phyloP scores from a whole-genome alignment of 2,888 invertebrate species.

The Tipula vernalis region DNA sequence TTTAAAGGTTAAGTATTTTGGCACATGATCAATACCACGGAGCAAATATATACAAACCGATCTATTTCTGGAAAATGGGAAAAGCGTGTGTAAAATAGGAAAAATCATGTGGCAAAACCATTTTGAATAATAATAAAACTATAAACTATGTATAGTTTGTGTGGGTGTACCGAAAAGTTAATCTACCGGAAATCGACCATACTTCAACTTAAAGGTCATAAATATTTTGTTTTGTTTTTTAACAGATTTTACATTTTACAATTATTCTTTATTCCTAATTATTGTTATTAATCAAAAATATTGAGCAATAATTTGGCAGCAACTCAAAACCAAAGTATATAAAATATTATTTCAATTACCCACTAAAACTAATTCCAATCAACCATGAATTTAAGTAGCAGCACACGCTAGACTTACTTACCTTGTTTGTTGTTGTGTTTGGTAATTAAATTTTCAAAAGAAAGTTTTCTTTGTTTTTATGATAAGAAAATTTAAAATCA shows the following conservation, averaged over 20 bases:
- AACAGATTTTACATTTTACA: background rate
- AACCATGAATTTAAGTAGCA: background rate
- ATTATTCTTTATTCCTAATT: background rate
- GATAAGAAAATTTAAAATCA: background rate
- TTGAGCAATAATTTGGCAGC: background rate
- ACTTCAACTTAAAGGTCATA: background rate
- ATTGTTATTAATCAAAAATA: no score
- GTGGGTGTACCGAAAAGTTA: background rate
- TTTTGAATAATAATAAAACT: background rate
- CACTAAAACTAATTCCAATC: background rate
- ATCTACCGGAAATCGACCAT: background rate
- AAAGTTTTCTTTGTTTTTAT: background rate
- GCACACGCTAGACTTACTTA: background rate
- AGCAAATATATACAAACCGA: background rate
- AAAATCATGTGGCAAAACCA: background rate
- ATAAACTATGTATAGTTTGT: background rate
- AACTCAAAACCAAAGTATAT: background rate
- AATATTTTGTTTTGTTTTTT: background rate
- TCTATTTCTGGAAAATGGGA: background rate
- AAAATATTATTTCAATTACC: background rate
- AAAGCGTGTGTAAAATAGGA: background rate
- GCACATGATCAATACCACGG: background rate
- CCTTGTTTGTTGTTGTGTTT: no score
- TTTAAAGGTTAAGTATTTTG: background rate
- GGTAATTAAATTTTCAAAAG: background rate